Percentiles rank a stretch among this genome's conserved stretches.
phyloP scores from a whole-genome alignment of 1,140 invertebrate genomes.

The Bombyx mandarina region DNA sequence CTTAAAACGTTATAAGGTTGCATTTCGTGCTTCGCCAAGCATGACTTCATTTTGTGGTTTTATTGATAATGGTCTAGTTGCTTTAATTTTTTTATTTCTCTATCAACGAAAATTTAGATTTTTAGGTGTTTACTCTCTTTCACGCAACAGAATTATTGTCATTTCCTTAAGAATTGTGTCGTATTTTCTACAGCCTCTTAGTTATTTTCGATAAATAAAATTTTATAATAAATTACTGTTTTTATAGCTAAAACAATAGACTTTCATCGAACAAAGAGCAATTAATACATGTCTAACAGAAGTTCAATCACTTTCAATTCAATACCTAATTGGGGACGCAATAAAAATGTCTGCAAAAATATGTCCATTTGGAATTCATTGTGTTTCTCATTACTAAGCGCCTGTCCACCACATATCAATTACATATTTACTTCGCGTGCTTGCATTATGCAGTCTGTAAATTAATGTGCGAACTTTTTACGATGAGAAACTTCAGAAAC shows the following conservation, averaged over 20 bases:
- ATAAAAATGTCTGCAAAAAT: conserved; percentile 30
- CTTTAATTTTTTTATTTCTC: too few relatives aligned
- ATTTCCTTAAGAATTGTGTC: too few relatives aligned
- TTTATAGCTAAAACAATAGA: background rate
- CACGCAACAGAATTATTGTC: too few relatives aligned
- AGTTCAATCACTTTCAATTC: conserved; percentile 17
- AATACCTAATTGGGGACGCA: conserved; percentile 24
- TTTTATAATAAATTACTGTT: background rate
- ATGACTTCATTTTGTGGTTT: too few relatives aligned
- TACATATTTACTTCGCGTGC: conserved; percentile 19
- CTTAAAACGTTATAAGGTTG: too few relatives aligned
- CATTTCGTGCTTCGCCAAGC: too few relatives aligned
- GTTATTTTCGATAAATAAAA: background rate
- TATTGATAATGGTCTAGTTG: too few relatives aligned
- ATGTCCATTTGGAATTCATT: conserved; percentile 35
- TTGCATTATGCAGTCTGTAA: conserved; percentile 14
- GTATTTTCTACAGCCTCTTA: background rate
- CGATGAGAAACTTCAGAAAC: conserved; percentile 12
- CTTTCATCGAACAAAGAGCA: conserved; percentile 3
- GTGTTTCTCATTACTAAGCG: conserved; percentile 12
- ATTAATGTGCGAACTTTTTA: conserved; percentile 16
- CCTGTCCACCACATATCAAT: conserved; percentile 25
- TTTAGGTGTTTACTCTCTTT: too few relatives aligned
- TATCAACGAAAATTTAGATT: too few relatives aligned
- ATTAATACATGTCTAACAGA: conserved; percentile 14